Percentiles rank a stretch among this genome's conserved stretches.
phyloP scores from a whole-genome alignment of 1,140 invertebrate genomes.

The Dolichoris vasculosae region DNA sequence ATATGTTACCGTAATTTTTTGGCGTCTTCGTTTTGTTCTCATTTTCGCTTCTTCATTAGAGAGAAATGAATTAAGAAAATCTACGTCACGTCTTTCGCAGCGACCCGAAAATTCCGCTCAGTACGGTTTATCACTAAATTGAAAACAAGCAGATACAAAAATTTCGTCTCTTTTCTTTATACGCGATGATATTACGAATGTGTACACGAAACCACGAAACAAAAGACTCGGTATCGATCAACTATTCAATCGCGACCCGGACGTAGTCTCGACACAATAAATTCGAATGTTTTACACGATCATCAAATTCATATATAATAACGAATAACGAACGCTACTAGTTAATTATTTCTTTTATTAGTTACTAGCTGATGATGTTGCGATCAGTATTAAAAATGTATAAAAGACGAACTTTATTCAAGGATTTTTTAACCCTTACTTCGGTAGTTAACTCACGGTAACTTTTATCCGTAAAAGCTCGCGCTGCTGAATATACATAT shows the following conservation, averaged over 20 bases:
- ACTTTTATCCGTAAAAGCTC: background rate
- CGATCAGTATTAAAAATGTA: slow-evolving; percentile 39
- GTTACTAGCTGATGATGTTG: slow-evolving; percentile 21
- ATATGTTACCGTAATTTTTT: slow-evolving; percentile 30
- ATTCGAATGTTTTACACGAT: background rate
- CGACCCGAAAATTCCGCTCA: background rate
- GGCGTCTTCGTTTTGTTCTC: slow-evolving; percentile 6
- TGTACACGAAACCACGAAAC: too few species aligned
- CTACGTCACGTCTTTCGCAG: slow-evolving; percentile 22
- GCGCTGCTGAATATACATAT: background rate
- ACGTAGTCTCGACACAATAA: slow-evolving; percentile 13
- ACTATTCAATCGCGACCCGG: background rate
- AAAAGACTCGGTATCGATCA: slow-evolving; percentile 2
- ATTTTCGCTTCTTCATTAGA: slow-evolving; percentile 5
- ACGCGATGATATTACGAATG: background rate
- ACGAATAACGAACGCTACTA: background rate
- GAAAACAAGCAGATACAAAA: background rate
- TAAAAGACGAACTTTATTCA: slow-evolving; percentile 13
- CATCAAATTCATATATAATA: background rate
- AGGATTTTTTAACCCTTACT: background rate
- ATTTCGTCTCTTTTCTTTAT: background rate
- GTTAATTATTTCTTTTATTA: slow-evolving; percentile 16
- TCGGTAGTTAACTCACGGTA: background rate
- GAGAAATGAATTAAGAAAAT: slow-evolving; percentile 8
- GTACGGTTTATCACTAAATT: background rate